A percentile compares a stretch with the other conserved stretches of the same genome.
These are phyloP conservation scores for Oreotrochilus melanogaster DNA, from an alignment of 2,113 vertebrate species.

Conservation along the genomic window DNA sequence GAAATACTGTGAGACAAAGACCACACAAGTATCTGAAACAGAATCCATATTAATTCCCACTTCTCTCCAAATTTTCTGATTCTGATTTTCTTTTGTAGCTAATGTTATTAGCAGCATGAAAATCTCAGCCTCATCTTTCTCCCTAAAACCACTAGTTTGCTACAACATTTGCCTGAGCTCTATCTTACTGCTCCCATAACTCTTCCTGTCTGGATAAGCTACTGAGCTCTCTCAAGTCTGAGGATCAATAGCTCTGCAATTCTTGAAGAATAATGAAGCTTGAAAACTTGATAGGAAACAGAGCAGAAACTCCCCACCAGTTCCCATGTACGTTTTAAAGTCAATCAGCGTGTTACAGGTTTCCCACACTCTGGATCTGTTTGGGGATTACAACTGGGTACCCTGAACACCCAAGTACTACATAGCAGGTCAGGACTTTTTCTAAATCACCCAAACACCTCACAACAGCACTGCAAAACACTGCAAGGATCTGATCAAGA, in stretches of 20 bases:
- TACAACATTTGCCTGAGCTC: background rate
- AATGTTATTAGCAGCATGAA: background rate
- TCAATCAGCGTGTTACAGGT: fast-evolving
- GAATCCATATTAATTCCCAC: background rate
- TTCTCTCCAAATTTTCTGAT: background rate
- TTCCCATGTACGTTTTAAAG: background rate
- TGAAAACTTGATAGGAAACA: background rate
- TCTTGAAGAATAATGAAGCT: background rate
- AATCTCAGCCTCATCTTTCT: background rate
- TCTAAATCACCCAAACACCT: background rate
- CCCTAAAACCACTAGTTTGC: background rate
- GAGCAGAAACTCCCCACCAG: background rate
- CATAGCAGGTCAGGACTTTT: background rate
- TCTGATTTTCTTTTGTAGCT: background rate
- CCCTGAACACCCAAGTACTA: background rate
- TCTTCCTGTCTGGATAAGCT: background rate
- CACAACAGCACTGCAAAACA: background rate
- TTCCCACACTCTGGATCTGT: background rate
- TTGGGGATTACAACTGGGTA: background rate
- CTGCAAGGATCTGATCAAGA: background rate
- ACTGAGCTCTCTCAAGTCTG: background rate
- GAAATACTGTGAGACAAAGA: background rate
- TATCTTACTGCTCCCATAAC: background rate
- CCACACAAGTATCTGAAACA: background rate
- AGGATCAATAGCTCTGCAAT: background rate